phyloP scores from a whole-genome alignment of 23 tunicate genomes.

The Ciona savignyi region DNA sequence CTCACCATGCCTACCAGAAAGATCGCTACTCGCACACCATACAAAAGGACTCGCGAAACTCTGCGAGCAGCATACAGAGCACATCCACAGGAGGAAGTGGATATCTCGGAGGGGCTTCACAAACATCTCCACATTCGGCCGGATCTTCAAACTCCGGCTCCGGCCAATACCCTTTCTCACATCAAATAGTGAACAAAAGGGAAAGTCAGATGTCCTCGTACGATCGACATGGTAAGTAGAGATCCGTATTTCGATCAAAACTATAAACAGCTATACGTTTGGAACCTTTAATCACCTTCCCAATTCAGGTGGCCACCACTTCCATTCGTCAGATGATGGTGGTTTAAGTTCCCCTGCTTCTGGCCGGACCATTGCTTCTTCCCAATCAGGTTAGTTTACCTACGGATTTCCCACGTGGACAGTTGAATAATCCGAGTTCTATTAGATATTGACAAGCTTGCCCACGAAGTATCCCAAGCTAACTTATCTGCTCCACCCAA shows the following conservation, averaged over 20 bases:
- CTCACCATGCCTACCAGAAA: slow-evolving; percentile 22
- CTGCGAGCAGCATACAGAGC: slow-evolving; percentile 56
- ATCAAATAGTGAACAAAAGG: slow-evolving; percentile 9
- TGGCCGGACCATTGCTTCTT: slow-evolving; percentile 69
- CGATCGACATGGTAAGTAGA: slow-evolving; percentile 41
- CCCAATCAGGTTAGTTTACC: slow-evolving; percentile 44
- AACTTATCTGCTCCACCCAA: slow-evolving; percentile 60
- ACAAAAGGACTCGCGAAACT: slow-evolving; percentile 36
- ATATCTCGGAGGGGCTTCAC: slow-evolving; percentile 54
- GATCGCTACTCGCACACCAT: slow-evolving; percentile 19
- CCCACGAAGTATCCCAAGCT: slow-evolving; percentile 46
- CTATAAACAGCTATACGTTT: too few relatives aligned
- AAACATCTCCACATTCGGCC: slow-evolving; percentile 52
- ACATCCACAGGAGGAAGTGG: slow-evolving; percentile 70
- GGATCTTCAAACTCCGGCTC: slow-evolving; percentile 38
- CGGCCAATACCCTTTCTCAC: slow-evolving; percentile 36
- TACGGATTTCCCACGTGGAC: too few relatives aligned
- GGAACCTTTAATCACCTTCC: too few relatives aligned
- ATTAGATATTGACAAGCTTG: slow-evolving; percentile 58
- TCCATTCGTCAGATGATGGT: slow-evolving; percentile 37
- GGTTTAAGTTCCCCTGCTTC: slow-evolving; percentile 56
- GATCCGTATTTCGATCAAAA: too few relatives aligned
- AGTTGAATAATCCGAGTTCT: neutral
- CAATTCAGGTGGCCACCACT: slow-evolving; percentile 8
- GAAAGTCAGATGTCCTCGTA: slow-evolving; percentile 52